A percentile compares a stretch with the other conserved stretches of the same genome.
phyloP scores from a whole-genome alignment of 2,113 vertebrate genomes.

The Alexandromys fortis region DNA sequence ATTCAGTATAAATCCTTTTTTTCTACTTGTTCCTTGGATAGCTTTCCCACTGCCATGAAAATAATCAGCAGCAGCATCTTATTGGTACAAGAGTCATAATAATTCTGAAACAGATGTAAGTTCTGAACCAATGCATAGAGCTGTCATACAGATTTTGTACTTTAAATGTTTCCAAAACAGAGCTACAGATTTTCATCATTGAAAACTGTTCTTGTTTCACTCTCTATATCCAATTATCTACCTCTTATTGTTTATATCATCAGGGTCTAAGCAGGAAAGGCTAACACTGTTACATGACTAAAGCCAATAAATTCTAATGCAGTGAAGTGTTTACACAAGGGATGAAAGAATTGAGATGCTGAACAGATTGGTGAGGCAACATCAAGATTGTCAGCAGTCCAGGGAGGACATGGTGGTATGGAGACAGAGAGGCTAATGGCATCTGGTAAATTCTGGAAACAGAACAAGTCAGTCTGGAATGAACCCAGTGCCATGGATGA shows the following conservation, averaged over 20 bases:
- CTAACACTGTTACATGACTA: neutral
- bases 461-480: neutral
- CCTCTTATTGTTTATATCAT: neutral
- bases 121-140: neutral
- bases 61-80: neutral
- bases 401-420: neutral
- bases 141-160: neutral
- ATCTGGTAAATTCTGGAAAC: neutral
- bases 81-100: neutral
- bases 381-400: neutral
- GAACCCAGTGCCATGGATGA: neutral
- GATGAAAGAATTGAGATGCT: neutral
- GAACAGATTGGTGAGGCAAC: neutral
- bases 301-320: neutral
- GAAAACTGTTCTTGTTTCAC: neutral
- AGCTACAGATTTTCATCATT: neutral
- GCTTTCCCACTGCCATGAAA: neutral
- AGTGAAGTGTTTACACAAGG: neutral
- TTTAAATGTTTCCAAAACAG: neutral
- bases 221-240: neutral
- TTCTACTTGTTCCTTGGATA: neutral
- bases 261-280: neutral
- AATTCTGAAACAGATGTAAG: neutral
- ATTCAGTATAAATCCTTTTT: neutral
- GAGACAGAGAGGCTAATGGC: neutral